phyloP scores from a whole-genome alignment of 37 sponge, comb jelly and placozoan genomes.

The Cliona cf. orientalis region DNA sequence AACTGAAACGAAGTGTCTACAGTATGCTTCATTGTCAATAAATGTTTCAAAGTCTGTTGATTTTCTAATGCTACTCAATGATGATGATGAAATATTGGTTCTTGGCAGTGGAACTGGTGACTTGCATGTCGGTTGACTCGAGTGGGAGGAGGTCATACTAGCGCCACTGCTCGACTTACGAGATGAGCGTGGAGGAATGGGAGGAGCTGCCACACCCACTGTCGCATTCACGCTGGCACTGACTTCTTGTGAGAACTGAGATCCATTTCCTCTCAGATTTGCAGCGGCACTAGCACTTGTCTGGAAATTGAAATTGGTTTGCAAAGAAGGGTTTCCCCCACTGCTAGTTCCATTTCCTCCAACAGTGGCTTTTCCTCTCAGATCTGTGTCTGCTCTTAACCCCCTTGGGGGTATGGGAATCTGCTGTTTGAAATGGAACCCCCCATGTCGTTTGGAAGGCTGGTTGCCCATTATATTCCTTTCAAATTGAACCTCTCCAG shows the following conservation, averaged over 20 bases:
- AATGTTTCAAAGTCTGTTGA: no score
- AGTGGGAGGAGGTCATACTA: no score
- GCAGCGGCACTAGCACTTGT: background rate
- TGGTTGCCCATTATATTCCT: conserved; percentile 26
- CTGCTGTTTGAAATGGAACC: conserved; percentile 10
- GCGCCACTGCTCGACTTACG: no score
- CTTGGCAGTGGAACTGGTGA: no score
- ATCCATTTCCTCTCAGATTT: background rate
- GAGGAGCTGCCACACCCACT: no score
- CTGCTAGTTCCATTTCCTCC: background rate
- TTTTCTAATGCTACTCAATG: no score
- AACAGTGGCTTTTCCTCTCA: background rate
- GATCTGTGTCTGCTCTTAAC: background rate
- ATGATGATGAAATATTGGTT: no score
- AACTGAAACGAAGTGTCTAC: no score
- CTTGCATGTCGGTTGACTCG: no score
- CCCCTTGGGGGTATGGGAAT: conserved; percentile 38
- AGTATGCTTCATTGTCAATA: no score
- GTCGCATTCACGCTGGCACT: no score
- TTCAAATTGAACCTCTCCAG: conserved; percentile 39
- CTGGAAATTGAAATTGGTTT: background rate
- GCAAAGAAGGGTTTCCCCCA: background rate
- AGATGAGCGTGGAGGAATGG: no score
- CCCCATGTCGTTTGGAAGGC: background rate
- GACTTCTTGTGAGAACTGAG: background rate